These are phyloP conservation scores for Manis javanica DNA, from an alignment of 2,797 vertebrate species.

Conservation along the genomic window DNA sequence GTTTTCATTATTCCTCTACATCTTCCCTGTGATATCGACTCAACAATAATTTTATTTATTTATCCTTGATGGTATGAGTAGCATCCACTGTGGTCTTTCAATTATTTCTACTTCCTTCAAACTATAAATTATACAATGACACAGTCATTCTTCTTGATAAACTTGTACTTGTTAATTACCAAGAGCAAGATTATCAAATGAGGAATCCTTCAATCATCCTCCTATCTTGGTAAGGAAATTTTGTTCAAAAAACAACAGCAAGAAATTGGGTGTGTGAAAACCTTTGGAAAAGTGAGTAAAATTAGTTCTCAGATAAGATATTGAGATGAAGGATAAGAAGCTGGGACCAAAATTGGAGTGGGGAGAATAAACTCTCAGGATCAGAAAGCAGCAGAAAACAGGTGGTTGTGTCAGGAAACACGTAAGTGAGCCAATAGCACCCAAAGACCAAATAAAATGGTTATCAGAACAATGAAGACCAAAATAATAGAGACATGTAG, in stretches of 20 bases:
- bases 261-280: not conserved
- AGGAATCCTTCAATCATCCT: not conserved
- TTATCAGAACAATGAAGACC: not conserved
- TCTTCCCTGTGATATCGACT: not conserved
- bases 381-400: not conserved
- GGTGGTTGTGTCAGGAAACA: not conserved
- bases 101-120: not conserved
- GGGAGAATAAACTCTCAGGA: not conserved
- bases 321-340: not conserved
- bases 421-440: not conserved
- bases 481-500: not conserved
- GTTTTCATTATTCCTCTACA: not conserved
- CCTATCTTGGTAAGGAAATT: not conserved
- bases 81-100: not conserved
- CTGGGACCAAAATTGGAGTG: not conserved
- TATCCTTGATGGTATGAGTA: not conserved
- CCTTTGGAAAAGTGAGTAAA: not conserved
- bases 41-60: not conserved
- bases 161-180: not conserved
- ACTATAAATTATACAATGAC: not conserved
- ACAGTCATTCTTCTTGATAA: not conserved
- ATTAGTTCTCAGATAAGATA: not conserved
- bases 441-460: not conserved
- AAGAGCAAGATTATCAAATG: not conserved
- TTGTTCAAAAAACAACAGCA: not conserved